Evolutionary conservation across 2,113 vertebrate species (phyloP), one percentile per base, ranked within the genome.

Genomic region (Leptodactylus fuscus): DNA sequence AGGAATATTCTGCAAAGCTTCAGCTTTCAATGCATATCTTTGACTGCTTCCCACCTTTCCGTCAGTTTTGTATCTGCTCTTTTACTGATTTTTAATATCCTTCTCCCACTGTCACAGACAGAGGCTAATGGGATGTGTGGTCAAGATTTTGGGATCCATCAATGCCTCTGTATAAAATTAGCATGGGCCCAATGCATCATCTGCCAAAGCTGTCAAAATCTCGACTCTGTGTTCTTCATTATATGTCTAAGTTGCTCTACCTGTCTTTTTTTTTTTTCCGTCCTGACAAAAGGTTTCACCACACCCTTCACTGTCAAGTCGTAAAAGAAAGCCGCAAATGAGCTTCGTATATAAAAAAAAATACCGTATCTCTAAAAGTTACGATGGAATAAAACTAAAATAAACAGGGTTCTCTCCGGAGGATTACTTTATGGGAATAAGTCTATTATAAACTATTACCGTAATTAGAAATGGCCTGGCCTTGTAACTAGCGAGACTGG

Each of bases 101-200:
- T 95, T 96, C 95, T 96, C 93, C 95, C 93, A 89, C 94, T 97
- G 97, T 96, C 96, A 97, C 88, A 94, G 96, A 95, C 95, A 97
- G 96, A 94, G 97, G 97, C 96, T 99, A 99, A 99, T 97, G 95
- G 96, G 96, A 98, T 94, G 94, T 96, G 95, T 96, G 97, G 96
- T 97, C 96, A 97, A 97, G 96, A 97, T 97, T 98, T 97, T 94
- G 95, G 97, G 96, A 97, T 96, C 97, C 96, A 96, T 98, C 97
- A 98, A 93, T 93, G 95, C 94, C 93, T 96, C 93, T 89, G 92
- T 94, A 91, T 94, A 94, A 94, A 97, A 97, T 97, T 97, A 98
- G 96, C 96, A 96, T 94, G 95, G 95, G 91, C 94, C 94, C 94
- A 93, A 93, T 94, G 95, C 96, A 94, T 98, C 97, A 97, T 93